Conservation (phyloP, 2,113 vertebrate species). For the Esox niger region DNA sequence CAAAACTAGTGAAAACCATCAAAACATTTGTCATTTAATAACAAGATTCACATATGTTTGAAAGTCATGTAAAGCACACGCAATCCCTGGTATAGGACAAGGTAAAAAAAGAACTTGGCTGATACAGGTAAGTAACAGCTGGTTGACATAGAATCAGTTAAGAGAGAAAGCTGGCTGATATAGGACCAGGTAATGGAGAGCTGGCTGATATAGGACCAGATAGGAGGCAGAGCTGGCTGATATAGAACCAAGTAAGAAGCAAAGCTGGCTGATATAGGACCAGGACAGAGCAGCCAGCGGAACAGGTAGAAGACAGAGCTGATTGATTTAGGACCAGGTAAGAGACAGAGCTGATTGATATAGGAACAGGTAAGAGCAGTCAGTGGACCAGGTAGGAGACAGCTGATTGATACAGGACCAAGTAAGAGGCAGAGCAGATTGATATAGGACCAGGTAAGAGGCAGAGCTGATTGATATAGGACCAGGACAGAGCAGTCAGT, state of each 20-base stretch:
- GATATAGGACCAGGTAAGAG: no score
- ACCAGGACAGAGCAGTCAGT: neutral
- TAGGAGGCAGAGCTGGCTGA: neutral
- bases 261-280: neutral
- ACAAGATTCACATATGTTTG: no score
- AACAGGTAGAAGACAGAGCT: slow-evolving; percentile 58
- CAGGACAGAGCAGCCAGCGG: neutral
- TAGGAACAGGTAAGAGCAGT: neutral
- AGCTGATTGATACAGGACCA: no score
- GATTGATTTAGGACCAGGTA: no score
- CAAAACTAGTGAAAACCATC: neutral
- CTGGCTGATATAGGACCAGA: neutral
- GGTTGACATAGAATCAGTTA: neutral
- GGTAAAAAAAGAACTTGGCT: no score
- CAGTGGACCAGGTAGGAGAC: no score
- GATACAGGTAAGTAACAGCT: no score
- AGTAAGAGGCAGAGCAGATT: no score
- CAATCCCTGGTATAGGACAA: no score
- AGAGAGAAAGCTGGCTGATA: neutral
- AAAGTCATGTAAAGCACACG: neutral
- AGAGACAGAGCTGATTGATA: neutral
- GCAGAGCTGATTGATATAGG: neutral
- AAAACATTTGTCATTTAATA: neutral
- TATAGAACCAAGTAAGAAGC: neutral
- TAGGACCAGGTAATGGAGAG: neutral